phyloP scores from a whole-genome alignment of 2,888 invertebrate species.

The Elmis aenea region DNA sequence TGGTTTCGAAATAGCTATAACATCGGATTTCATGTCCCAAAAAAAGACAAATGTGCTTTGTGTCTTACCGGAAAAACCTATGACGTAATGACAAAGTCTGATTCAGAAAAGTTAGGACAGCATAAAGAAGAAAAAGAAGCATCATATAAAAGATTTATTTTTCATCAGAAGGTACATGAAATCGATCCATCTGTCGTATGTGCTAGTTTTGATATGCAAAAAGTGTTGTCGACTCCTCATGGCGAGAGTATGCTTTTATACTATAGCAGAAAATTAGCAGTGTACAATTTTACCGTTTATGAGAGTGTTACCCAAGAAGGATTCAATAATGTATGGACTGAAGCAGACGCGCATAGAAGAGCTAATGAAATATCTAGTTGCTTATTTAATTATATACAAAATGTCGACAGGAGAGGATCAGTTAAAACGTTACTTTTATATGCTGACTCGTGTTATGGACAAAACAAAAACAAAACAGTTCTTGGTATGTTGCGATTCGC shows the following conservation, averaged over 20 bases:
- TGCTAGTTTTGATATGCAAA: constrained; percentile 23
- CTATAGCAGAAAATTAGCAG: constrained; percentile 24
- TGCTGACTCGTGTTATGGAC: constrained; percentile 15
- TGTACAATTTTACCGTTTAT: constrained; percentile 26
- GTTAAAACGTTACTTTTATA: constrained; percentile 13
- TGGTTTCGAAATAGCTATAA: constrained; percentile 17
- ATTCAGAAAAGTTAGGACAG: not conserved
- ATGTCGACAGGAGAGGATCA: constrained; percentile 20
- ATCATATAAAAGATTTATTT: not conserved
- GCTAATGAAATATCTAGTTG: constrained; percentile 12
- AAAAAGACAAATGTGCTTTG: constrained; percentile 16
- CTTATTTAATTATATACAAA: constrained; percentile 22
- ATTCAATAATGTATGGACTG: constrained; percentile 22
- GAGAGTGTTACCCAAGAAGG: constrained; percentile 21
- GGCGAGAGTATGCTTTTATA: constrained; percentile 19
- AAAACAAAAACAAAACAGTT: constrained; percentile 20
- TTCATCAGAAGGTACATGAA: not conserved
- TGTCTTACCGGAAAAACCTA: constrained; percentile 5
- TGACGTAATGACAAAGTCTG: not conserved
- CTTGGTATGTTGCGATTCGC: constrained; percentile 6
- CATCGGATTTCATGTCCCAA: constrained; percentile 16
- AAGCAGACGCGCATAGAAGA: constrained; percentile 19
- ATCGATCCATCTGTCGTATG: not conserved
- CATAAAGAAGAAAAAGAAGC: not conserved
- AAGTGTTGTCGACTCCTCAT: constrained; percentile 23